Evolutionary conservation across 1,140 invertebrate species (phyloP).

Genomic region (Archivesica marissinica): DNA sequence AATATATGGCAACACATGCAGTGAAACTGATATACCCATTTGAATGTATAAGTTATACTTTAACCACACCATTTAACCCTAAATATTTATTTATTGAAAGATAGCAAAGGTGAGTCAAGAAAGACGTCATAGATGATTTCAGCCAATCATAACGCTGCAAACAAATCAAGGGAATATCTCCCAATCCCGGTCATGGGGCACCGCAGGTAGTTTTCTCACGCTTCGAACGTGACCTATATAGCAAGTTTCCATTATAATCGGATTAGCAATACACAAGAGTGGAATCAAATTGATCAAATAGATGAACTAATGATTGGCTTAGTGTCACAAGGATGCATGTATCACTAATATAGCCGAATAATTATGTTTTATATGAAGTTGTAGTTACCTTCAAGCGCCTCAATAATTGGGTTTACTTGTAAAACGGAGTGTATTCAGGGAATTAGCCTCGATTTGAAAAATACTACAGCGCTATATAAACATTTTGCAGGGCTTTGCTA

Average conservation of each 20-base stretch:
- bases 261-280: neutral
- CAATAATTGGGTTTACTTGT: neutral
- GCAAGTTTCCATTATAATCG: neutral
- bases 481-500: neutral
- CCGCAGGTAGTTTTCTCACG: neutral
- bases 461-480: neutral
- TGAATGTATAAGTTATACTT: no score
- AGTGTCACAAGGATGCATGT: neutral
- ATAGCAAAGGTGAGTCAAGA: slow-evolving; percentile 38
- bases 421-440: slow-evolving; percentile 25
- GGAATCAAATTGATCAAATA: neutral
- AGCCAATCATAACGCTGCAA: neutral
- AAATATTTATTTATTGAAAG: slow-evolving; percentile 25
- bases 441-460: neutral
- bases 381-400: neutral
- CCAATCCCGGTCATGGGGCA: slow-evolving; percentile 27
- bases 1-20: no score
- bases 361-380: neutral
- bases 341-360: neutral
- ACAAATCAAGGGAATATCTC: neutral
- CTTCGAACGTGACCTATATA: neutral
- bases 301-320: neutral
- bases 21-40: no score
- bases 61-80: neutral
- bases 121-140: neutral